A percentile compares a stretch with the other conserved stretches of the same genome.
These are phyloP conservation scores for Dasyurus viverrinus DNA, from an alignment of 2,113 vertebrate species.

Conservation along the genomic window DNA sequence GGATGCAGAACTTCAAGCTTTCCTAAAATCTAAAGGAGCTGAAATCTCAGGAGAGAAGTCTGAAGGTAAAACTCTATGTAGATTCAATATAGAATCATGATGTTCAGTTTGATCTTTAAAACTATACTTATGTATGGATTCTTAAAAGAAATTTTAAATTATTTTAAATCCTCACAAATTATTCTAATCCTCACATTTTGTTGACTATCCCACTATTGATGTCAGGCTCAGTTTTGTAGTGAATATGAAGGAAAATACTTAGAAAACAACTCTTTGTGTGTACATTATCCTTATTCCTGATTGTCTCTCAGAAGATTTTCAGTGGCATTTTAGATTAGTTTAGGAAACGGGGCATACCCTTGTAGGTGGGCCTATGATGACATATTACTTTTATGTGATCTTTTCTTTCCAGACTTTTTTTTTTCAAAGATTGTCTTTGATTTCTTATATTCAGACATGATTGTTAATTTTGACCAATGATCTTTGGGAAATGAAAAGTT, in stretches of 20 bases:
- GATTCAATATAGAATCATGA: conserved; percentile 94
- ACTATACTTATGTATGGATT: background rate
- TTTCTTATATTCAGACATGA: background rate
- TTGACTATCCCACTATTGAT: background rate
- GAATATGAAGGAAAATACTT: background rate
- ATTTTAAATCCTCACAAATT: background rate
- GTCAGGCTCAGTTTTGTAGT: background rate
- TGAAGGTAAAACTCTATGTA: conserved; percentile 94
- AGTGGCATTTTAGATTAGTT: background rate
- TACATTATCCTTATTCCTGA: background rate
- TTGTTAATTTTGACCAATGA: background rate
- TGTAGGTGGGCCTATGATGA: background rate
- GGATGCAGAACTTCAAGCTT: conserved; percentile 95
- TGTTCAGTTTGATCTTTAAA: background rate
- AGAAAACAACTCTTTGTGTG: background rate
- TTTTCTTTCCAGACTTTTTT: background rate
- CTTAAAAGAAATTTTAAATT: background rate
- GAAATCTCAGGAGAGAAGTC: conserved; percentile 97
- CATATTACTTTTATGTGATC: background rate
- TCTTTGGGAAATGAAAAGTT: background rate
- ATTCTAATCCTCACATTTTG: background rate
- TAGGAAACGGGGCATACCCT: background rate
- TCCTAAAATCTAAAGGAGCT: conserved; percentile 95
- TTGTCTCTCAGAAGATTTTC: background rate
- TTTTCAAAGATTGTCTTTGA: background rate